Percentiles rank a stretch among this genome's conserved stretches.
Conservation (phyloP, 2,113 vertebrate genomes). For the Carassius carassius region DNA sequence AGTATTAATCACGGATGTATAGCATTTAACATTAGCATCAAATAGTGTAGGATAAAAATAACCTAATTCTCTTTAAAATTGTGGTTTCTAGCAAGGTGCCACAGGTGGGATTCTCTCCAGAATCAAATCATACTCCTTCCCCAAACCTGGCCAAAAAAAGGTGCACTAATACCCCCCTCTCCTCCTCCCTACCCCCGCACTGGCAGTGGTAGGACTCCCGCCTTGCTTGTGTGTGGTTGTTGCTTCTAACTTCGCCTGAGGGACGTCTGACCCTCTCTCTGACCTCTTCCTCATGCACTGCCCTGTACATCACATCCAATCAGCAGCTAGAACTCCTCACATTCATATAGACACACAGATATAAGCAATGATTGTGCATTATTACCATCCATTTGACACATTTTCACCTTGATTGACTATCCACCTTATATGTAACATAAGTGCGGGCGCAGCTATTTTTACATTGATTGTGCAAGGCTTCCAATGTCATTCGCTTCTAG, state of each 20-base stretch:
- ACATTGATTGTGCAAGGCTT: background rate
- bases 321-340: background rate
- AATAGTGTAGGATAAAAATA: conserved; percentile 37
- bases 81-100: conserved; percentile 84
- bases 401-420: background rate
- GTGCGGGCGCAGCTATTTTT: background rate
- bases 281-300: conserved; percentile 46
- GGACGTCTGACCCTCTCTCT: conserved; percentile 26
- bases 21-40: background rate
- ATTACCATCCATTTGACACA: background rate
- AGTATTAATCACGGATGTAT: background rate
- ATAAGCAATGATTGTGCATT: background rate
- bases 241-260: conserved; percentile 61
- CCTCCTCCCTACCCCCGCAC: conserved; percentile 56
- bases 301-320: conserved; percentile 18
- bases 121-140: conserved; percentile 86
- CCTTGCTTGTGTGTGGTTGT: conserved; percentile 56
- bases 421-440: background rate
- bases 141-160: conserved; percentile 85
- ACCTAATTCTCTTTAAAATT: conserved; percentile 78
- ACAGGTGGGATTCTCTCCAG: conserved; percentile 83
- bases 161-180: conserved; percentile 75
- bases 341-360: background rate
- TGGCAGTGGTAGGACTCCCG: conserved; percentile 61
- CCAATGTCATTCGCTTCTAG: background rate